Evolutionary conservation across 2,888 invertebrate species (phyloP).

Genomic region (Parelbella ahira): DNA sequence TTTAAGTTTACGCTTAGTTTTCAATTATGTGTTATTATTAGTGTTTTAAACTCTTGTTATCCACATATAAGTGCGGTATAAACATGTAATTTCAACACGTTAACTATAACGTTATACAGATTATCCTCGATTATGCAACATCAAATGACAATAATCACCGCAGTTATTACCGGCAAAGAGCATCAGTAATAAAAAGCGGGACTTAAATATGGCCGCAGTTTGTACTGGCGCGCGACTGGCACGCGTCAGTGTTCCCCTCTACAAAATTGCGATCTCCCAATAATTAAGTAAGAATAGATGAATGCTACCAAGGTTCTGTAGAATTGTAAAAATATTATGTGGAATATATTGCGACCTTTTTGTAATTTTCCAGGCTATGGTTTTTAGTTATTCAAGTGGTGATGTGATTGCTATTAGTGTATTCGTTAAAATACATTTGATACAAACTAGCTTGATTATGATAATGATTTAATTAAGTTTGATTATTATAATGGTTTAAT

Average conservation of each 20-base stretch:
- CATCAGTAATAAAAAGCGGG: conserved; percentile 35
- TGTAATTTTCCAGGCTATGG: too few species aligned
- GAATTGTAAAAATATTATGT: too few species aligned
- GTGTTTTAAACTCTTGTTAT: background rate
- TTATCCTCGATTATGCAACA: conserved; percentile 34
- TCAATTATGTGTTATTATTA: too few species aligned
- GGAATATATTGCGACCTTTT: too few species aligned
- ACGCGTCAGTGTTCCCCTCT: conserved; percentile 55
- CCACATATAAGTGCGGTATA: conserved; percentile 4
- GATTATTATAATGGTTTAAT: too few species aligned
- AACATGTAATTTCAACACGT: conserved; percentile 40
- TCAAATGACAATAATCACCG: conserved; percentile 56
- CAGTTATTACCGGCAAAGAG: conserved; percentile 40
- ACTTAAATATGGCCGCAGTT: conserved; percentile 46
- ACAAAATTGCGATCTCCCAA: conserved; percentile 12
- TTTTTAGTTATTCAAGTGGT: too few species aligned
- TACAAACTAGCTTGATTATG: too few species aligned
- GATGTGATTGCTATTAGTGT: too few species aligned
- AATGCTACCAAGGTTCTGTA: too few species aligned
- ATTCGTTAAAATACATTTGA: too few species aligned
- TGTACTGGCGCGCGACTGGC: conserved; percentile 60
- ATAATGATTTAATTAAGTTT: too few species aligned
- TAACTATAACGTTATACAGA: conserved; percentile 36
- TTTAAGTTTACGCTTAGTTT: too few species aligned
- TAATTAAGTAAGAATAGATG: background rate